A percentile compares a stretch with the other conserved stretches of the same genome.
Conservation (phyloP, 2,888 invertebrate species). For the Buathra laborator region DNA sequence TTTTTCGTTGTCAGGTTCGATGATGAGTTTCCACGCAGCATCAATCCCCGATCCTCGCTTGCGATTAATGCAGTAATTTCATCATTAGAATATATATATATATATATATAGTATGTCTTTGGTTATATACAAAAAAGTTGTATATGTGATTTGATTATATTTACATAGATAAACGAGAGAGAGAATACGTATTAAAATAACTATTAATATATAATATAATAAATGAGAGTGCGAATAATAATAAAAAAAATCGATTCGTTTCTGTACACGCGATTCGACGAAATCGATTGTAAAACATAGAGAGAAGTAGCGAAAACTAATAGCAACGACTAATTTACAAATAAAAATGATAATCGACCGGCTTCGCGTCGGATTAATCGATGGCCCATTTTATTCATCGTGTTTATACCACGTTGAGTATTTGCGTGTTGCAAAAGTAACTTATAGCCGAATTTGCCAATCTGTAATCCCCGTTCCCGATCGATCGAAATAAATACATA, state of each 20-base stretch:
- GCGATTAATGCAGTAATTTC: constrained; percentile 39
- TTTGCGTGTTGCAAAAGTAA: constrained; percentile 20
- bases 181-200: constrained; percentile 47
- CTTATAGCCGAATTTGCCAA: constrained; percentile 49
- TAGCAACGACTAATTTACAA: constrained; percentile 57
- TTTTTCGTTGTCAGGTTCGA: constrained; percentile 32
- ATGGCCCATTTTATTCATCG: constrained; percentile 36
- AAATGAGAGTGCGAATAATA: constrained; percentile 33
- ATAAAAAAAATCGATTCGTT: constrained; percentile 22
- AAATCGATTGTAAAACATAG: constrained; percentile 38
- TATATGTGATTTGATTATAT: constrained; percentile 68
- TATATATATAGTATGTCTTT: constrained; percentile 65
- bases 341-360: constrained; percentile 42
- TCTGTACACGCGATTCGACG: constrained; percentile 54
- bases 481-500: constrained; percentile 72
- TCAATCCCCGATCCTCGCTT: constrained; percentile 25
- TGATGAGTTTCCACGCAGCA: constrained; percentile 7
- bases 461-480: constrained; percentile 65
- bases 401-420: constrained; percentile 40
- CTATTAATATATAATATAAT: constrained; percentile 42
- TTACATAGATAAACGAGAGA: constrained; percentile 64
- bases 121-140: constrained; percentile 66
- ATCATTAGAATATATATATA: constrained; percentile 48
- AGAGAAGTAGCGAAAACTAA: constrained; percentile 54
- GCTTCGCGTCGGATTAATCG: constrained; percentile 10